Evolutionary conservation across 2,888 invertebrate genomes (phyloP).

Genomic region (Hyppa rectilinea): DNA sequence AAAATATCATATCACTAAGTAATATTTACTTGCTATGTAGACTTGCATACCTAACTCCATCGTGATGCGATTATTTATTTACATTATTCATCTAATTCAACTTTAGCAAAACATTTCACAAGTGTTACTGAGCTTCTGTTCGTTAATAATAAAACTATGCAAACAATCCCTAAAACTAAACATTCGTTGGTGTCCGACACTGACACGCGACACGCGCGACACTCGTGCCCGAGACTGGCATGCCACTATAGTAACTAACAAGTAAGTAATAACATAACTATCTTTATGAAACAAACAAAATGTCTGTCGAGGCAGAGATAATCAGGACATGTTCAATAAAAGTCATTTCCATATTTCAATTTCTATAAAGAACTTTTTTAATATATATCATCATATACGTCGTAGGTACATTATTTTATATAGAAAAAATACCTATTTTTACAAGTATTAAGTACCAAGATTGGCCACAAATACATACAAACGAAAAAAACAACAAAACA

Average conservation of each 20-base stretch:
- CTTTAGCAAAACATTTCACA: conserved; percentile 65
- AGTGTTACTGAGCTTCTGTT: conserved; percentile 59
- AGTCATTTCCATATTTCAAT: conserved; percentile 86
- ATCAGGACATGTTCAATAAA: conserved; percentile 83
- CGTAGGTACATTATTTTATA: conserved; percentile 90
- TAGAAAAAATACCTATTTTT: conserved; percentile 90
- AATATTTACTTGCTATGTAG: conserved; percentile 80
- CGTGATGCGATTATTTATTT: conserved; percentile 63
- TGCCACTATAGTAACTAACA: conserved; percentile 29
- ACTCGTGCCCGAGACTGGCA: conserved; percentile 35
- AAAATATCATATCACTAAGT: conserved; percentile 87
- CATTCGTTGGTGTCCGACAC: conserved; percentile 57
- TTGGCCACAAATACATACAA: conserved; percentile 90
- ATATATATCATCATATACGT: conserved; percentile 89
- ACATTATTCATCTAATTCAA: conserved; percentile 66
- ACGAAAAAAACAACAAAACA: conserved; percentile 90
- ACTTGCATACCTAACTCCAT: conserved; percentile 72
- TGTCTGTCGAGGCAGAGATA: conserved; percentile 49
- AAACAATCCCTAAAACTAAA: conserved; percentile 60
- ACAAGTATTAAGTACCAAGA: conserved; percentile 90
- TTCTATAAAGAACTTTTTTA: conserved; percentile 89
- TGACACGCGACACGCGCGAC: conserved; percentile 52
- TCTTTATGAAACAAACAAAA: conserved; percentile 49
- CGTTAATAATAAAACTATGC: conserved; percentile 51
- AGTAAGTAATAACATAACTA: conserved; percentile 34